Base-by-base conservation (phyloP, 2,113 vertebrate genomes). In the Sterrhoptilus dennistouni region DNA sequence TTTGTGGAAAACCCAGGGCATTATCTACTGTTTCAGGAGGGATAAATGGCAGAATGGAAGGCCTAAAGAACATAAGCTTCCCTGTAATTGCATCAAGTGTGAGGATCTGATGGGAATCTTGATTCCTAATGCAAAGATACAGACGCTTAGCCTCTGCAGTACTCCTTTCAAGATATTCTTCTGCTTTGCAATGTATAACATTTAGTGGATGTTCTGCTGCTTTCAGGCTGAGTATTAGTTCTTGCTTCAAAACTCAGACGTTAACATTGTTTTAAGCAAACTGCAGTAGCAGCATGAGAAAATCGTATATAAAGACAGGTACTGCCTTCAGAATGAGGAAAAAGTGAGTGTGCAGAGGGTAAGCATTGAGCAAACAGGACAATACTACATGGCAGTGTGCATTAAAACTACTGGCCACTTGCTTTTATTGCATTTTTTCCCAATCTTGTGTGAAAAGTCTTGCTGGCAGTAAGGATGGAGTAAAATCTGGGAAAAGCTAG, bases 1-100 rank as follows among this genome's bases (percentile, higher is more conserved):
- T 65, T 90, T 87, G 69, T 93, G 57, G 56, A 87, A 96, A 95
- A 92, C 52, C 12, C 49, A 65, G 36, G 53, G 57, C 40, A 88
- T 93, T 94, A 96, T 79, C 90, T 76, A 76, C 78, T 93, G n/a
- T 90, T 95, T 93, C 91, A 83, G 74, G 59, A 83, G 35, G 45
- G 70, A 87, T 79, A 87, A 95, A 83, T 84, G 86, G 44, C 44
- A 84, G 81, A 91, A 82, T 76, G 36, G 69, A 87, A 79, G 33
- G 31, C 12, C 87, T 91, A 79, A 92, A 76, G 61, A 87, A 85
- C 53, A 82, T 89, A 95, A 94, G 91, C 83, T 78, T 92, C 69
- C 33, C 71, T 87, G 35, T 93, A 95, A 95, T 95, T 96, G 56
- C 78, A 87, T 85, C 61, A 89, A 64, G 22, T 57, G 14, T 80